Percentiles rank a stretch among this genome's conserved stretches.
These are phyloP conservation scores for Drosophila teissieri DNA, from an alignment of 1,140 invertebrate genomes.

Conservation along the genomic window DNA sequence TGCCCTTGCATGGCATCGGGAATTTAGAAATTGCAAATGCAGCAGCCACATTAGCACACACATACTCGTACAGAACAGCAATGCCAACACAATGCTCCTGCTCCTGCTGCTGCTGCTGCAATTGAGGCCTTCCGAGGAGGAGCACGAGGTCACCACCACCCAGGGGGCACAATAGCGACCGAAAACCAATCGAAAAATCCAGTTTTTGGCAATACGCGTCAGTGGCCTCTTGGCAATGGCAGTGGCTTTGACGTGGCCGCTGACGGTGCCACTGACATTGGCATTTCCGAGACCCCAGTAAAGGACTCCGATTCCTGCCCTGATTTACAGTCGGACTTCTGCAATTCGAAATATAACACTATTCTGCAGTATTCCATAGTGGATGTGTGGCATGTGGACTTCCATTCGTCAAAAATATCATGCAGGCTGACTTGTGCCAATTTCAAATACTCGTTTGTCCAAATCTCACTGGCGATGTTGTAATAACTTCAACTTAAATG, in stretches of 20 bases:
- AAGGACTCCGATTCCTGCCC: not conserved
- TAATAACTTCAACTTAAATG: not conserved
- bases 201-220: constrained; percentile 66
- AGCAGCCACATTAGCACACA: constrained; percentile 57
- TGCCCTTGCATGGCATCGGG: constrained; percentile 31
- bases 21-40: constrained; percentile 74
- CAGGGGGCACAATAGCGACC: constrained; percentile 34
- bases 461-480: not conserved
- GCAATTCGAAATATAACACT: not conserved
- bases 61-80: constrained; percentile 17
- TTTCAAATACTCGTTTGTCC: not conserved
- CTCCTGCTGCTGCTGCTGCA: constrained; percentile 16
- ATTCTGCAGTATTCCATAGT: not conserved
- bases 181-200: constrained; percentile 69
- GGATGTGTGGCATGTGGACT: not conserved
- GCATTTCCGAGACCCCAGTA: constrained; percentile 31
- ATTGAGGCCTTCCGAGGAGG: constrained; percentile 43
- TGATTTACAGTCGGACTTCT: constrained; percentile 11
- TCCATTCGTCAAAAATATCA: constrained; percentile 1
- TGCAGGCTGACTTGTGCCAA: not conserved
- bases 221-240: constrained; percentile 43
- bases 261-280: constrained; percentile 53
- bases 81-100: constrained; percentile 44
- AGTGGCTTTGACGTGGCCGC: constrained; percentile 20
- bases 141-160: constrained; percentile 36